phyloP scores from a whole-genome alignment of 2,888 invertebrate genomes.

The Tetranychus truncatus region DNA sequence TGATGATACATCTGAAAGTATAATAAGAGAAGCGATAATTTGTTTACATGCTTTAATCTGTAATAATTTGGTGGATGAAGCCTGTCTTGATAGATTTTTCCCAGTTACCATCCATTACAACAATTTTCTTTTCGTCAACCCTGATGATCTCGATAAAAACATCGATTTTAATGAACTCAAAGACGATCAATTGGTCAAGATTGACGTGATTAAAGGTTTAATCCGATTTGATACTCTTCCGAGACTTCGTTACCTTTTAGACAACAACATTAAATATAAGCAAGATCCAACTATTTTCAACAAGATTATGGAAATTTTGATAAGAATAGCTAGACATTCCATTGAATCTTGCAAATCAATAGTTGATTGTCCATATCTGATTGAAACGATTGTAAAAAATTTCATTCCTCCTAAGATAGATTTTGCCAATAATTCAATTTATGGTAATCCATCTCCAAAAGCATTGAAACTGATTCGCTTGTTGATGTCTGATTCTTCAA shows the following conservation, averaged over 20 bases:
- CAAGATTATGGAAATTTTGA: conserved; percentile 21
- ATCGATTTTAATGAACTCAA: conserved; percentile 14
- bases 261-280: conserved; percentile 7
- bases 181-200: conserved; percentile 17
- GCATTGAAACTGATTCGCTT: conserved; percentile 21
- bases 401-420: conserved; percentile 10
- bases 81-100: conserved; percentile 20
- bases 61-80: conserved; percentile 21
- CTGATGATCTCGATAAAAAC: neutral
- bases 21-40: conserved; percentile 15
- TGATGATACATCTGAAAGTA: conserved; percentile 17
- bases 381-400: conserved; percentile 13
- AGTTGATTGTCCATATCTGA: conserved; percentile 14
- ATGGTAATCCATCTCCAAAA: conserved; percentile 13
- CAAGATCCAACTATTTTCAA: conserved; percentile 10
- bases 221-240: conserved; percentile 18
- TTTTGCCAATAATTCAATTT: neutral
- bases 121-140: conserved; percentile 3
- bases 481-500: neutral
- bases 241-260: conserved; percentile 18
- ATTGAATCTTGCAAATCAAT: conserved; percentile 12
- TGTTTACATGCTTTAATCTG: conserved; percentile 20
- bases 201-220: conserved; percentile 17
- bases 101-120: neutral
- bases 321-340: conserved; percentile 21